Evolutionary conservation across 2,888 invertebrate genomes (phyloP), one percentile per base, ranked within the genome.

Genomic region (Meiosimyza decipiens): DNA sequence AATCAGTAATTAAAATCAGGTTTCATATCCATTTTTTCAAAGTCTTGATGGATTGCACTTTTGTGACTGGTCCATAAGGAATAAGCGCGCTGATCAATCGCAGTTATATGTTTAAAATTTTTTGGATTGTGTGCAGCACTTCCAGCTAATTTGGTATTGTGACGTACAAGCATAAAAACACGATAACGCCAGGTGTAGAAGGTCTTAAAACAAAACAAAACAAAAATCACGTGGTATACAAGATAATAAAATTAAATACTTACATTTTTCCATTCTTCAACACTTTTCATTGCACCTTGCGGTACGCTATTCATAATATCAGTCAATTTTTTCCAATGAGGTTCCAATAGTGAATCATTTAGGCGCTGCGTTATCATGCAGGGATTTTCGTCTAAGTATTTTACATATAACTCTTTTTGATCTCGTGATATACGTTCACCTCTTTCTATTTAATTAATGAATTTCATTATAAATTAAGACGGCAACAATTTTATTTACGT

Each of bases 21-120:
- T 33, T 69, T 69, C 80, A 83, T 82, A 50, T 83, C 83, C 80
- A 83, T 81, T 78, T 84, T 83, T 16, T 84, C 85, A 49, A 79
- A 82, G 51, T 84, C 84, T 65, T 81, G 83, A 49, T 83, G 82
- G 40, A 78, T 78, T 71, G 80, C 79, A 59, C 81, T 82, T 75
- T 85, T 84, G 71, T 85, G 84, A 74, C 85, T 84, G 12, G 85
- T 84, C 84, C 84, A 84, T 83, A 84, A 81, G 47, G 84, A 79
- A 59, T 84, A 84, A 6, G 85, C 84, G 57, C 85, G 82, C 75
- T 85, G 84, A 74, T 84, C 84, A 71, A 84, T 85, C 52, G 82
- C 80, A 18, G 84, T 85, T 69, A 84, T 75, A 47, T 84, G 85
- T 71, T 84, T 84, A 68, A 81, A 84, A 73, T 83, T 84, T 73